Conservation (phyloP, 2,113 vertebrate species). For the Danio rerio region GRCz12tu NC_133192.1:2036501-2037000, state of each 20-base stretch:
- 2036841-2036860: background rate
- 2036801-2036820: background rate
- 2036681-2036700: background rate
- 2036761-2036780: background rate
- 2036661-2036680: background rate
- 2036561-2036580: slow-evolving; percentile 17
- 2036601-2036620: background rate
- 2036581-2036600: background rate
- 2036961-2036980: too few species aligned
- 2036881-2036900: too few species aligned
- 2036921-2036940: too few species aligned
- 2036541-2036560: background rate
- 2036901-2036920: too few species aligned
- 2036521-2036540: background rate
- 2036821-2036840: slow-evolving; percentile 6
- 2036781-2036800: background rate
- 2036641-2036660: background rate
- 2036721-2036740: background rate
- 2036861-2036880: background rate
- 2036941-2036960: too few species aligned
- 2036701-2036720: background rate
- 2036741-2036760: background rate
- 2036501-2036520: background rate
- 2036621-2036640: background rate
- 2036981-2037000: too few species aligned